These are phyloP conservation scores for Rallus crepitans DNA, from an alignment of 2,797 vertebrate species.

Conservation along the genomic window DNA sequence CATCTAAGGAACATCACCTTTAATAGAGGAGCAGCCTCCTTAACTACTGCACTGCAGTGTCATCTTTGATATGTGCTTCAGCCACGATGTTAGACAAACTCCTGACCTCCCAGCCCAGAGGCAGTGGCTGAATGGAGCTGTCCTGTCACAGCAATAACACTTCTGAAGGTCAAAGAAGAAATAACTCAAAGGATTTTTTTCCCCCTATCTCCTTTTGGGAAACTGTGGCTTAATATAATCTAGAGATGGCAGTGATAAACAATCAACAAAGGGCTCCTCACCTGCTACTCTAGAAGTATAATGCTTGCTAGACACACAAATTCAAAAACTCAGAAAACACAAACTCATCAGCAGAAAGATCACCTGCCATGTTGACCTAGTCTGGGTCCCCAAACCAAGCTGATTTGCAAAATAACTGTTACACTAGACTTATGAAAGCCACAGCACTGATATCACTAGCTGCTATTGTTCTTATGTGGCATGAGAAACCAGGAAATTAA, in stretches of 20 bases:
- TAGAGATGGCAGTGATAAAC: neutral
- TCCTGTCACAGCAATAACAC: neutral
- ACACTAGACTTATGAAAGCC: neutral
- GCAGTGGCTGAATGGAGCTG: neutral
- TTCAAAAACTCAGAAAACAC: neutral
- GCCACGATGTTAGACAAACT: neutral
- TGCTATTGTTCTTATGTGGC: constrained; percentile 6
- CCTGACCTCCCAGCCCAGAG: neutral
- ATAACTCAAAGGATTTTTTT: rapidly evolving
- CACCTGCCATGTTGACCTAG: neutral
- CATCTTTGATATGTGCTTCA: neutral
- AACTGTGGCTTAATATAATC: neutral
- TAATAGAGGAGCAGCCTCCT: neutral
- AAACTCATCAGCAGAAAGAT: neutral
- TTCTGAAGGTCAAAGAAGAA: neutral
- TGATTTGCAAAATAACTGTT: neutral
- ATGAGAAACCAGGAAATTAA: constrained; percentile 5
- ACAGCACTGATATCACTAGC: neutral
- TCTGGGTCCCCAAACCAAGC: neutral
- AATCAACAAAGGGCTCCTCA: neutral
- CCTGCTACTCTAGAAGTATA: neutral
- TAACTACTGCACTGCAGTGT: neutral
- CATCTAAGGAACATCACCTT: neutral
- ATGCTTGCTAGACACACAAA: neutral
- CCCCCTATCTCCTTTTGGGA: neutral